These are phyloP conservation scores for Spilogale gracilis DNA, from an alignment of 2,113 vertebrate species.

Conservation along the genomic window DNA sequence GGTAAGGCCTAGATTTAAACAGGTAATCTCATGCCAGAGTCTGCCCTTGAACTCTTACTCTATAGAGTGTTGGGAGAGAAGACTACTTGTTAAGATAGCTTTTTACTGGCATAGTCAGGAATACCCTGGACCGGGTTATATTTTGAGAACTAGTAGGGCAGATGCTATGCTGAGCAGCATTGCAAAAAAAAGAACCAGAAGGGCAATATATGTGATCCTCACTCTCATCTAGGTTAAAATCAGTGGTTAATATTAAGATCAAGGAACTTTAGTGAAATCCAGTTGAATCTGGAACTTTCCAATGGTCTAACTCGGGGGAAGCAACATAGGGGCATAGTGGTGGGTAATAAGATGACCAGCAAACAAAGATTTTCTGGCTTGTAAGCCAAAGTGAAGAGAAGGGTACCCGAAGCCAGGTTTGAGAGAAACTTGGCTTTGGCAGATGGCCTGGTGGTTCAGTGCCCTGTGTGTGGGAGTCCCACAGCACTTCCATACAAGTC, in stretches of 20 bases:
- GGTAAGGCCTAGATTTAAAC: not conserved
- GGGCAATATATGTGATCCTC: not conserved
- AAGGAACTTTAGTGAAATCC: not conserved
- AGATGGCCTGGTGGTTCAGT: accelerated
- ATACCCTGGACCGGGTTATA: not conserved
- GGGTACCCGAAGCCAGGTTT: not conserved
- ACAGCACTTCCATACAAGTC: not conserved
- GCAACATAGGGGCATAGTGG: not conserved
- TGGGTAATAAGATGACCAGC: not conserved
- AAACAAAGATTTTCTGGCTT: not conserved
- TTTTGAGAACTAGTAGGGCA: not conserved
- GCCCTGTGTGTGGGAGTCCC: not conserved
- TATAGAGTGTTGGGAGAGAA: not conserved
- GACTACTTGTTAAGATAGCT: not conserved
- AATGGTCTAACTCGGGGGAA: not conserved
- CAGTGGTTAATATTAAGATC: not conserved
- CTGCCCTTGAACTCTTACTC: not conserved
- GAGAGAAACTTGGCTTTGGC: not conserved
- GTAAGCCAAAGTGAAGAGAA: not conserved
- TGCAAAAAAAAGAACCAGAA: not conserved
- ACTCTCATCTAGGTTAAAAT: not conserved
- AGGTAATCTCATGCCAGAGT: not conserved
- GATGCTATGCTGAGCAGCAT: not conserved
- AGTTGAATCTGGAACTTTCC: not conserved
- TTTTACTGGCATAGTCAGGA: not conserved